Percentiles rank a stretch among this genome's conserved stretches.
Conservation (phyloP, 2,797 vertebrate genomes). For the Argentina silus region DNA sequence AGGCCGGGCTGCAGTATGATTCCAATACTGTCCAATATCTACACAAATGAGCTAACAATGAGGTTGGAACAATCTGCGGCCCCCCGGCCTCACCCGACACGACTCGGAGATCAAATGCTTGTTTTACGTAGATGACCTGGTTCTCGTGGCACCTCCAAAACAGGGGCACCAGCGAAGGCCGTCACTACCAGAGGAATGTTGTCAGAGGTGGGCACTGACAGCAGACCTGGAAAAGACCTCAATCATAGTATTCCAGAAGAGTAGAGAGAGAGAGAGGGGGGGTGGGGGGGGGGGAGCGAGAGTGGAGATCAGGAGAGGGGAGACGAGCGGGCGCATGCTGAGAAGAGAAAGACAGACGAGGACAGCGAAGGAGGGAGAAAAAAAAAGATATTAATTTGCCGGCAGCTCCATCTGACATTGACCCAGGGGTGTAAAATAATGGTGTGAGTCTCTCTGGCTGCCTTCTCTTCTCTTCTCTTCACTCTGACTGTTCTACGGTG, state of each 20-base stretch:
- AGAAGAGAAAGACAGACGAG: not conserved
- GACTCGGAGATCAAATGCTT: not conserved
- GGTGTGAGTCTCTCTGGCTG: constrained; percentile 1
- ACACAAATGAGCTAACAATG: not conserved
- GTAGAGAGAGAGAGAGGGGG: not conserved
- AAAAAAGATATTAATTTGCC: not conserved
- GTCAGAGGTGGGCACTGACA: not conserved
- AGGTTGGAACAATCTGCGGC: not conserved
- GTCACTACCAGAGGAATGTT: not conserved
- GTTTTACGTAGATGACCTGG: not conserved
- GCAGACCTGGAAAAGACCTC: not conserved
- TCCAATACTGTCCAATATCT: not conserved
- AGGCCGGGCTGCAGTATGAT: not conserved
- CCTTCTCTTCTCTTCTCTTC: not conserved
- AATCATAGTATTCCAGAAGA: not conserved
- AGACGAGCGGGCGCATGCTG: not conserved
- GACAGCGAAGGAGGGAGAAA: not conserved
- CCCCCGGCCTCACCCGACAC: not conserved
- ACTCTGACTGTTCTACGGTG: not conserved
- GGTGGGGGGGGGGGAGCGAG: not conserved
- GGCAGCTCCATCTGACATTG: constrained; percentile 24
- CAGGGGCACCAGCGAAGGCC: not conserved
- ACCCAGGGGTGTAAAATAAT: constrained; percentile 34
- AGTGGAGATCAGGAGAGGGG: not conserved
- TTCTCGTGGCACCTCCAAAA: not conserved